Percentiles rank a stretch among this genome's conserved stretches.
Conservation (phyloP, 64 coral and sea anemone species). For the Montipora cactus region DNA sequence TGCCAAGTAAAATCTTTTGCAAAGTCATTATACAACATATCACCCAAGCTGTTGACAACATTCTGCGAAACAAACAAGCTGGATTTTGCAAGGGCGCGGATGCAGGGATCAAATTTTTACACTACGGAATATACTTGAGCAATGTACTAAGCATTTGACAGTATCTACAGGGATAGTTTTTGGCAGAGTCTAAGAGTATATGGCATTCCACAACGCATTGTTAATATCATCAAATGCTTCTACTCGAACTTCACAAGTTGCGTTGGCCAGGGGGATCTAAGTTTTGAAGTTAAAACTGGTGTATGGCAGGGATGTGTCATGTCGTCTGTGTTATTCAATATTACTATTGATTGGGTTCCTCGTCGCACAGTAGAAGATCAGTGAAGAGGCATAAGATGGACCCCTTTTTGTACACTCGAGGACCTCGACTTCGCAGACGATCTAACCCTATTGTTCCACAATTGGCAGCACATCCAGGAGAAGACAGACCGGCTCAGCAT, state of each 20-base stretch:
- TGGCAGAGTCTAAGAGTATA: constrained; percentile 13
- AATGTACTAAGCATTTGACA: constrained; percentile 44
- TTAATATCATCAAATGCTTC: not conserved
- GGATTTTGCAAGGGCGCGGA: constrained; percentile 21
- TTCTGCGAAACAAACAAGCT: not conserved
- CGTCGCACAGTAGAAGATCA: not conserved
- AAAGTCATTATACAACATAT: not conserved
- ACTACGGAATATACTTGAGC: constrained; percentile 39
- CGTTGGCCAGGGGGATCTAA: not conserved
- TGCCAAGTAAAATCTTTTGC: constrained; percentile 39
- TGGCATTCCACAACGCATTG: constrained; percentile 4
- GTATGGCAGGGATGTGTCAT: constrained; percentile 4
- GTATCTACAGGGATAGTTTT: not conserved
- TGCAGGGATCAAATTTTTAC: constrained; percentile 29
- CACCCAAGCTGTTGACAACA: too few species aligned
- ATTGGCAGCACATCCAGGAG: too few species aligned
- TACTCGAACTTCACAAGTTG: not conserved
- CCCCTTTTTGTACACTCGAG: not conserved
- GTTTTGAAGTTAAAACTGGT: not conserved
- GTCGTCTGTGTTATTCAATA: not conserved
- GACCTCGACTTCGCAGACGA: not conserved
- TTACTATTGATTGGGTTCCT: not conserved
- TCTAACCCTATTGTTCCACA: not conserved
- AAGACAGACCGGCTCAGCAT: too few species aligned
- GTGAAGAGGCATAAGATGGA: not conserved